phyloP scores from a whole-genome alignment of 2,888 invertebrate genomes.

The Drosophila anceps region DNA sequence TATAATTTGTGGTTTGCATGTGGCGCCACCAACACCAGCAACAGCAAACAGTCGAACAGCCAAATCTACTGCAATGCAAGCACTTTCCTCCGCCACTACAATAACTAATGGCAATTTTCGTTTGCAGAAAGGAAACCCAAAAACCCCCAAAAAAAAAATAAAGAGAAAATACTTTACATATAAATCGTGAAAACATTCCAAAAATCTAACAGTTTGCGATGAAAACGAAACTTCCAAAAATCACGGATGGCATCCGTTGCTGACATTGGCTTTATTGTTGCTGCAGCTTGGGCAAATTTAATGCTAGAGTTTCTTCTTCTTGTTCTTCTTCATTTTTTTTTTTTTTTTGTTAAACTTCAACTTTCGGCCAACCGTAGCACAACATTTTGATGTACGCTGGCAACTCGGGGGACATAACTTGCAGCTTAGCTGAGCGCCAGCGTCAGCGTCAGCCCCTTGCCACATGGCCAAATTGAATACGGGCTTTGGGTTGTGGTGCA shows the following conservation, averaged over 20 bases:
- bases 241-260: background rate
- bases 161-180: conserved; percentile 28
- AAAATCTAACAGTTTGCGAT: conserved; percentile 52
- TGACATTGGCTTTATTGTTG: conserved; percentile 33
- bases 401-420: conserved; percentile 29
- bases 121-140: background rate
- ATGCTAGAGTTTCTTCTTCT: conserved; percentile 31
- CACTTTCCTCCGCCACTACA: conserved; percentile 1
- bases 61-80: conserved; percentile 1
- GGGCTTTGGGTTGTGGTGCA: conserved; percentile 1
- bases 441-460: background rate
- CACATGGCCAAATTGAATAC: conserved; percentile 7
- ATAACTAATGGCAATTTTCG: conserved; percentile 16
- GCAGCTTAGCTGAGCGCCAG: conserved; percentile 13
- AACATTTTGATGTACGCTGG: conserved; percentile 45
- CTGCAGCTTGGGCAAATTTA: conserved; percentile 69
- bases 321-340: conserved; percentile 26
- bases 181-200: conserved; percentile 56
- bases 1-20: conserved; percentile 68
- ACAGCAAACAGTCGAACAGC: background rate
- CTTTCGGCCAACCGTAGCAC: conserved; percentile 1
- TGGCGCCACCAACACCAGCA: conserved; percentile 26
- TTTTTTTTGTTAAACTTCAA: conserved; percentile 42
- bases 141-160: background rate
- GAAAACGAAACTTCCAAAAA: conserved; percentile 28